Base-by-base conservation (phyloP, 2,797 vertebrate species). In the Otolemur crassicaudatus region DNA sequence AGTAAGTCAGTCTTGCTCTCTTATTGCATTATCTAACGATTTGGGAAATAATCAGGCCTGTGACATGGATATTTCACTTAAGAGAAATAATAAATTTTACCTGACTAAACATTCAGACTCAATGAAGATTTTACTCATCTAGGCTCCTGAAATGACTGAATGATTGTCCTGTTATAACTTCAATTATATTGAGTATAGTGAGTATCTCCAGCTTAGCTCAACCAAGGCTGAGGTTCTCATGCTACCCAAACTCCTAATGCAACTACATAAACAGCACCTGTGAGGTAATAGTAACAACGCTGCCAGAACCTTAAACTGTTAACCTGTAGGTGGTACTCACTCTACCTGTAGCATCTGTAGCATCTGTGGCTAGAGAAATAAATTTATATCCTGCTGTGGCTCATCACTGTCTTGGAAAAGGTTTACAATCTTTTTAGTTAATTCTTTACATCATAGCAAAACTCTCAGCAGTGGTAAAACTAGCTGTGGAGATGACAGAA, bases 321-420 rank as follows among this genome's bases (percentile, higher is more conserved):
- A 3, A 10, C 12, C 4, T 31, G 37, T 49, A 58, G 34, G 58
- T 53, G 17, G 40, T 19, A 29, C 11, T 0, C n/a, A 2, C 4
- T 49, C 4, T 14, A 12, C 12, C 49, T 58, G 2, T 46, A 7
- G 20, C 12, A 7, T 16, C 49, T 58, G 3, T 46, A 5, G 25
- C 12, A 7, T 60, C 53, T 63, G 8, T 3, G 40, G 14, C 0
- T 9, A 9, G 20, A 53, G 16, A 20, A 63, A 87, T 23, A 31
- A 12, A 0, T 46, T 13, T 40, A 16, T 20, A 31, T 61, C 4
- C 0, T 88, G 49, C 46, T 67, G 7, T n/a, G 3, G 76, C 0
- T 65, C 27, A 58, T 84, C 27, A 5, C 5, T 16, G 27, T 29
- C 46, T 77, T 65, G 40, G 3, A 70, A 69, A 79, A 43, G 0